Base-by-base conservation (phyloP, 2,797 vertebrate genomes). In the Anabacerthia variegaticeps region DNA sequence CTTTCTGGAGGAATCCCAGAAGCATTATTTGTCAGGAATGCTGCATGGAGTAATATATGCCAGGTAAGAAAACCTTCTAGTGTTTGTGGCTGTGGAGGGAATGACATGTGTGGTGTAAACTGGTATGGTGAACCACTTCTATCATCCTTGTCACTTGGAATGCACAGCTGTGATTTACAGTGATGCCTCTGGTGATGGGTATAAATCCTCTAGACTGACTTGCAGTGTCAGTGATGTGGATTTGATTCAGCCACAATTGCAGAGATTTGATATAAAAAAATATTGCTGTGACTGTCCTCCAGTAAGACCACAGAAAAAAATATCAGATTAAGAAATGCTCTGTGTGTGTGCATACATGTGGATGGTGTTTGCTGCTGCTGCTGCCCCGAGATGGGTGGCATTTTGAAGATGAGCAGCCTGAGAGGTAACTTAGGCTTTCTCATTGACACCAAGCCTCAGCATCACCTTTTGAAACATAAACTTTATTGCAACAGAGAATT, bases 401-500 rank as follows among this genome's bases (percentile, higher is more conserved):
- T 59, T 85, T 67, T 0, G 0, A 68, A 86, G 63, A 62, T 2
- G 20, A 84, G 56, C 56, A 66, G 56, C 23, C 59, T 78, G 72
- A 76, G 83, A 88, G 11, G 41, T 21, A 80, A 56, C n/a, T 63
- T 72, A 49, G 68, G 6, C 49, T 94, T 94, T 93, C 73, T 66
- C 89, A 98, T 91, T 92, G 81, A 97, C 67, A 93, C 79, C 3
- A 54, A 90, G 49, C 88, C 85, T 96, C 91, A 95, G 36, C 36
- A 68, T 93, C 89, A 96, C 91, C 36, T 30, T 98, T 98, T 98
- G 97, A 98, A 99, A 98, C 97, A 94, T 95, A 98, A 96, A 97
- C 97, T 98, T 99, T 99, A 98, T 99, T 99, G 97, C 98, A 98
- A 98, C 97, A 93, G 94, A 97, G 96, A 98, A 98, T 98, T 98